These are phyloP conservation scores for Lethenteron reissneri DNA, from an alignment of 2,113 vertebrate genomes.

Conservation along the genomic window DNA sequence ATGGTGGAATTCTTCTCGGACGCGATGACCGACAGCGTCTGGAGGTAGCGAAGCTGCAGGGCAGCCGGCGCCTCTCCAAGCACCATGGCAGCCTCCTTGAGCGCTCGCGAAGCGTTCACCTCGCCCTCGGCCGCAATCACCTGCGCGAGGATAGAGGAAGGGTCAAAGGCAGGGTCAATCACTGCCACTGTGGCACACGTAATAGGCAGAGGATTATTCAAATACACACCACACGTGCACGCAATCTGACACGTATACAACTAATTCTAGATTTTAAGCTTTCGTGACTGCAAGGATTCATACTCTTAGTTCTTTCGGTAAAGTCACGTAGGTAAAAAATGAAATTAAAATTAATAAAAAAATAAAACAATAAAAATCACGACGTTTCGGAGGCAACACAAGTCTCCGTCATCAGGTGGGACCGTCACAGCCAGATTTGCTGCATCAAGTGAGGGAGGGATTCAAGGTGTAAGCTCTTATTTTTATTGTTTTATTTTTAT, in stretches of 20 bases:
- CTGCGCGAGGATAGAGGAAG: slow-evolving; percentile 5
- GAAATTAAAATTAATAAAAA: no score
- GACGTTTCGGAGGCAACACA: no score
- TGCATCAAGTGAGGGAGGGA: no score
- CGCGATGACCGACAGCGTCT: slow-evolving; percentile 14
- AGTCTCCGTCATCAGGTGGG: no score
- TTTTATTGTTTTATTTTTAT: no score
- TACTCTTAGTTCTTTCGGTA: no score
- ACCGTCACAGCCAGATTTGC: no score
- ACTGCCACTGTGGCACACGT: neutral
- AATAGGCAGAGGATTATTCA: neutral
- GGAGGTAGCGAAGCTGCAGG: slow-evolving; percentile 17
- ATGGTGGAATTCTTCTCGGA: slow-evolving; percentile 16
- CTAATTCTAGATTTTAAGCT: neutral
- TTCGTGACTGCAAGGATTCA: no score
- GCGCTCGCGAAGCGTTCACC: slow-evolving; percentile 15
- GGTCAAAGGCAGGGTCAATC: neutral
- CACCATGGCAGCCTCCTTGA: slow-evolving; percentile 15
- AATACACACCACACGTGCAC: neutral
- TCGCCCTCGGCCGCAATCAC: slow-evolving; percentile 17
- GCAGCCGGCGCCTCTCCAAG: slow-evolving; percentile 12
- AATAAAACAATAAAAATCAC: no score
- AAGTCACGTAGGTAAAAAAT: no score
- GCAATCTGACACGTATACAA: neutral
- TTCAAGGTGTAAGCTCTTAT: no score